Conservation (phyloP, 2,888 invertebrate genomes). For the Caenorhabditis auriculariae region DNA sequence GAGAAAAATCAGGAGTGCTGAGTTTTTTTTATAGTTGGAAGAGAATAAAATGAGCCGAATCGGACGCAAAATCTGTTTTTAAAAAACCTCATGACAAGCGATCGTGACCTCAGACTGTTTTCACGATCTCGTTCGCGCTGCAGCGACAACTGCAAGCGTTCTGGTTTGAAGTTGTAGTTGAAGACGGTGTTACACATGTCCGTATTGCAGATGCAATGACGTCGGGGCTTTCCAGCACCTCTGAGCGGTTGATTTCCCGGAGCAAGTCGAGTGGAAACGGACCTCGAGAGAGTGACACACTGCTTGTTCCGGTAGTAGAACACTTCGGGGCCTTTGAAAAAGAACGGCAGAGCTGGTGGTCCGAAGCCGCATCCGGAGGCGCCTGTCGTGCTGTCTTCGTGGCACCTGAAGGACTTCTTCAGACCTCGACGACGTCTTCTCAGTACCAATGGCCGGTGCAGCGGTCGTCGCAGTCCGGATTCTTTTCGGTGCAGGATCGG, state of each 20-base stretch:
- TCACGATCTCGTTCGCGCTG: no score
- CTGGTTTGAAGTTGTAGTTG: constrained; percentile 1
- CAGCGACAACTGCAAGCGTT: no score
- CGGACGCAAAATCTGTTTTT: neutral
- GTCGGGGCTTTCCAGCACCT: constrained; percentile 43
- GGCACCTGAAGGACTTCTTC: constrained; percentile 39
- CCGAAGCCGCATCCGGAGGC: constrained; percentile 60
- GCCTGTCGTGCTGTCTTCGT: constrained; percentile 55
- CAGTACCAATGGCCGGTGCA: constrained; percentile 50
- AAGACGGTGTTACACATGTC: constrained; percentile 35
- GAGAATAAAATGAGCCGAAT: no score
- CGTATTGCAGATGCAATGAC: constrained; percentile 57
- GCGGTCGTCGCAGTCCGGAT: constrained; percentile 58
- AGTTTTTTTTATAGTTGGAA: no score
- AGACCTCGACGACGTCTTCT: neutral
- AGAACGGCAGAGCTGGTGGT: constrained; percentile 60
- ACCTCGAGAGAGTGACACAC: constrained; percentile 57
- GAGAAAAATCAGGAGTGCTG: constrained; percentile 20
- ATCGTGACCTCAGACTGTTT: constrained; percentile 25
- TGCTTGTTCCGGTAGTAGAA: constrained; percentile 49
- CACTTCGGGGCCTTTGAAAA: constrained; percentile 54
- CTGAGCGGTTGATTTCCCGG: constrained; percentile 9
- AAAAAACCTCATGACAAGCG: constrained; percentile 21
- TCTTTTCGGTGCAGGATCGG: constrained; percentile 51
- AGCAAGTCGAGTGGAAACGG: neutral